Evolutionary conservation across 2,888 invertebrate species (phyloP), one percentile per base, ranked within the genome.

Genomic region (Sarcophaga caerulescens): DNA sequence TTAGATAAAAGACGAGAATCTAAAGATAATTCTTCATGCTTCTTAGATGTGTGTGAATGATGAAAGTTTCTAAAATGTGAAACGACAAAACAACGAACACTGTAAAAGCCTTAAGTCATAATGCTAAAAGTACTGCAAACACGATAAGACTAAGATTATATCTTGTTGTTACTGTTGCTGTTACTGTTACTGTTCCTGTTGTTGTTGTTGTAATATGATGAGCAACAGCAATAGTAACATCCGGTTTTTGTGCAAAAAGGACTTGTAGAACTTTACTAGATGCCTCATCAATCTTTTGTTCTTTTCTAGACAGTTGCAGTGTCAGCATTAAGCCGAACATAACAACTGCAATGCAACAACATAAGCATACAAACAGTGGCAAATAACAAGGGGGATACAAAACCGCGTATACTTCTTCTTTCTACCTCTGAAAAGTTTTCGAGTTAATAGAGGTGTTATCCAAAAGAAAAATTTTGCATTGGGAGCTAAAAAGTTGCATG

Each of bases 251-350:
- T 80, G 10, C 8, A 35, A 65, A 63, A 73, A 73, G 77, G 35
- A 52, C 59, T 77, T 77, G 83, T 74, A 68, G 17, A 69, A 69
- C 80, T 69, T 85, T 65, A 60, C 68, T 59, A 60, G 63, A 68
- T 70, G 59, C 23, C 76, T 73, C 85, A 83, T 83, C 79, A 85
- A 80, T 80, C 76, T 80, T 74, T 81, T 84, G n/a, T 78, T 73
- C 68, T 47, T 52, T 17, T 14, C 73, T 60, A 80, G 79, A 81
- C 65, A 77, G 69, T 17, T 81, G 73, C 80, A 65, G 77, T 83
- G 77, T 83, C 83, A 83, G 83, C 80, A 77, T 68, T 74, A 60
- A 66, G 60, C 44, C n/a, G 57, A 35, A 52, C 52, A 25, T 74
- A 57, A 75, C 76, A 79, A 44, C 14, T 47, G 44, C 52, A 76